Conservation (phyloP, 2,113 vertebrate species). For the Corapipo altera region DNA sequence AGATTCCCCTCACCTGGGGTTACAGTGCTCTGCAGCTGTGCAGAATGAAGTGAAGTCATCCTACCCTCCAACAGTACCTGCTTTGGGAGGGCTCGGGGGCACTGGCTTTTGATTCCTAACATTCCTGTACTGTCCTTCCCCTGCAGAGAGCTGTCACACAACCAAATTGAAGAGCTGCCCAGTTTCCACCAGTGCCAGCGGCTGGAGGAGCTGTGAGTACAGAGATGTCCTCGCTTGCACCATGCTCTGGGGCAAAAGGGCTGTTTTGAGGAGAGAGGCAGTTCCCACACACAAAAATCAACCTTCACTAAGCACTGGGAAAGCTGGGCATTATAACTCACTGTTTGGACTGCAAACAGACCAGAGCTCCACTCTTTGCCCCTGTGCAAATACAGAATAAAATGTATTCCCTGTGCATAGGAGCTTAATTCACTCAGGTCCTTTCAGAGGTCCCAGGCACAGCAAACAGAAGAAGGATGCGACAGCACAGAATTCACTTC, state of each 20-base stretch:
- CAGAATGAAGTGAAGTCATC: neutral
- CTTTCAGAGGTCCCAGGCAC: neutral
- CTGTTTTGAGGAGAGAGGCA: neutral
- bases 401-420: neutral
- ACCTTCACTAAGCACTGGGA: neutral
- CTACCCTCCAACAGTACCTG: neutral
- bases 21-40: neutral
- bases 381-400: neutral
- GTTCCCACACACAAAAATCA: neutral
- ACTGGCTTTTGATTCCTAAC: neutral
- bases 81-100: neutral
- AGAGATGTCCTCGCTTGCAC: neutral
- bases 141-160: constrained; percentile 89
- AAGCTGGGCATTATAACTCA: rapidly evolving
- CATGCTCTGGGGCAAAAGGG: neutral
- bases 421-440: neutral
- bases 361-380: neutral
- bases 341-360: neutral
- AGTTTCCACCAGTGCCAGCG: constrained; percentile 87
- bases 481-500: neutral
- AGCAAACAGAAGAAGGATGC: neutral
- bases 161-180: constrained; percentile 88
- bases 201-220: constrained; percentile 93
- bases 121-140: neutral
- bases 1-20: neutral